Percentiles rank a stretch among this genome's conserved stretches.
Conservation (phyloP, 2,888 invertebrate genomes). For the Xestia c-nigrum region DNA sequence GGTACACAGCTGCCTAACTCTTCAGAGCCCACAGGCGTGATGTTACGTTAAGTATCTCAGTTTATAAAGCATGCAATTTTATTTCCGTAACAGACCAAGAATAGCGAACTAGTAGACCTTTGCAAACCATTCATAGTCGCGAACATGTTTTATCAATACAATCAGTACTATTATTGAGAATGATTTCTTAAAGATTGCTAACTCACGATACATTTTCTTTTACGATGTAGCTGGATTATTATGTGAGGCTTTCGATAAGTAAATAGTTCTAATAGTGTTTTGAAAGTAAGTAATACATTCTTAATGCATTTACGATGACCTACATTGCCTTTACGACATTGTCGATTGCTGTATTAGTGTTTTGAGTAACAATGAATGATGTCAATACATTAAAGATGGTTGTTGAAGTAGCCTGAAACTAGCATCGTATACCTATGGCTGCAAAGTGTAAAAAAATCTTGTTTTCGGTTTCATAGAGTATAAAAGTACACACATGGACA, state of each 20-base stretch:
- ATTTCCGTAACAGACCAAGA: constrained; percentile 18
- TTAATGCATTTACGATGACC: constrained; percentile 30
- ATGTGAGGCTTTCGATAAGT: background rate
- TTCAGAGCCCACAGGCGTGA: background rate
- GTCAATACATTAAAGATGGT: constrained; percentile 14
- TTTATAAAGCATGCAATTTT: background rate
- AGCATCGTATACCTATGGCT: no score
- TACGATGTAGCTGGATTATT: background rate
- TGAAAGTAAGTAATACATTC: constrained; percentile 11
- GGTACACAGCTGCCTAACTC: background rate
- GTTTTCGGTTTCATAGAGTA: no score
- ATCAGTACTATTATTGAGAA: background rate
- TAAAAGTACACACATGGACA: background rate
- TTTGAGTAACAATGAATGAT: background rate
- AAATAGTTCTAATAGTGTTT: constrained; percentile 12
- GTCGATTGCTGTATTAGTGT: constrained; percentile 1
- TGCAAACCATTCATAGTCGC: background rate
- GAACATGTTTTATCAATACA: background rate
- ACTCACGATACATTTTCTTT: constrained; percentile 5
- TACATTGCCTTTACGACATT: constrained; percentile 23
- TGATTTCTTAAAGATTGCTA: background rate
- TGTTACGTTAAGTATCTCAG: background rate
- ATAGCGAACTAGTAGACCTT: background rate
- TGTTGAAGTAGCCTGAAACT: constrained; percentile 6
- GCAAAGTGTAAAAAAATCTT: no score